Percentiles rank a stretch among this genome's conserved stretches.
Evolutionary conservation across 2,113 vertebrate species (phyloP).

Genomic region (Pluvialis apricaria): DNA sequence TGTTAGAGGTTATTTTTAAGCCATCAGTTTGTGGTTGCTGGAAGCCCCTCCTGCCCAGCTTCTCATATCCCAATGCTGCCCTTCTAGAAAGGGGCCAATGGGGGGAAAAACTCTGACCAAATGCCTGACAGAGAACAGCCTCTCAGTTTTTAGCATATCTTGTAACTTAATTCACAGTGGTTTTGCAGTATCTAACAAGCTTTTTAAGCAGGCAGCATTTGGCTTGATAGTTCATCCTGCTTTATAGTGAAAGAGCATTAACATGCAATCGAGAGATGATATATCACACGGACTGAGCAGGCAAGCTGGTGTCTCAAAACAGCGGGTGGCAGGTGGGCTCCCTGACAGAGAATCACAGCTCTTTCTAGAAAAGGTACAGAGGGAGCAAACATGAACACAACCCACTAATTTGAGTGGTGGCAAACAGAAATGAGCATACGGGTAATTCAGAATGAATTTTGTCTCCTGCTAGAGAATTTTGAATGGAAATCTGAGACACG

Average conservation of each 20-base stretch:
- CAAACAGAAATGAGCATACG: neutral
- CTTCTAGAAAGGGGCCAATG: neutral
- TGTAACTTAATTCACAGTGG: neutral
- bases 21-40: neutral
- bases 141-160: neutral
- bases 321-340: neutral
- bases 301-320: neutral
- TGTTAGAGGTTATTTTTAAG: neutral
- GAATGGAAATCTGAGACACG: neutral
- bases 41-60: neutral
- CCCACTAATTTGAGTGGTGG: neutral
- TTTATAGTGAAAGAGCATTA: neutral
- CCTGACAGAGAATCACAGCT: neutral
- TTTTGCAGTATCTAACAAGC: neutral
- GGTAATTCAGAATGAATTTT: neutral
- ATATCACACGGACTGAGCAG: neutral
- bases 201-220: neutral
- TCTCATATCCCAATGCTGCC: fast-evolving
- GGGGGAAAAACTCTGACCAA: neutral
- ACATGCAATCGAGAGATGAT: neutral
- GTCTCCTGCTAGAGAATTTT: neutral
- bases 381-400: neutral
- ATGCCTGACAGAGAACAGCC: neutral
- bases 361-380: neutral
- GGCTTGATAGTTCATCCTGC: neutral